Evolutionary conservation across 1,140 invertebrate genomes (phyloP).

Genomic region (Drosophila funebris): DNA sequence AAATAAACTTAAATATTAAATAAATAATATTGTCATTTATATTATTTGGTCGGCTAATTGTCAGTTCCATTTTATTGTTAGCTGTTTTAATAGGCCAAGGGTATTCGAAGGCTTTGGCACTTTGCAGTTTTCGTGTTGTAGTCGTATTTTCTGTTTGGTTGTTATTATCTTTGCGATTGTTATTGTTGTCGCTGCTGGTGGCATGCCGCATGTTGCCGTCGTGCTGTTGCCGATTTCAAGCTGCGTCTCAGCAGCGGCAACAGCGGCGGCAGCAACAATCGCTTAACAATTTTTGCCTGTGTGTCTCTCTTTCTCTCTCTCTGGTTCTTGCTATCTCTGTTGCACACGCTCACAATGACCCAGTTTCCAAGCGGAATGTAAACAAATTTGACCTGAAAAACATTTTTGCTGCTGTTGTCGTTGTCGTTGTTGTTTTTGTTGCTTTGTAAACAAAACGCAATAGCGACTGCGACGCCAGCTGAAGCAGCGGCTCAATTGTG

Average conservation of each 20-base stretch:
- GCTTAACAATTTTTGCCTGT: constrained; percentile 39
- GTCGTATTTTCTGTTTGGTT: constrained; percentile 1
- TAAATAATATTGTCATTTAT: neutral
- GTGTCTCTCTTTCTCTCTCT: neutral
- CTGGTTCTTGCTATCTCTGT: constrained; percentile 34
- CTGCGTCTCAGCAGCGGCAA: constrained; percentile 52
- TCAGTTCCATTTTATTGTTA: neutral
- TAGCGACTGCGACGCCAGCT: constrained; percentile 41
- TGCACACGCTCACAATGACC: constrained; percentile 73
- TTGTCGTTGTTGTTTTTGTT: constrained; percentile 39
- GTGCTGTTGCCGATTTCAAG: constrained; percentile 59
- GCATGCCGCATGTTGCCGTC: constrained; percentile 62
- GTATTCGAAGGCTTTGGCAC: constrained; percentile 6
- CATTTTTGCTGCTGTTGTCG: constrained; percentile 32
- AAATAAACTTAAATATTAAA: too few species aligned
- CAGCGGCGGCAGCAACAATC: constrained; percentile 47
- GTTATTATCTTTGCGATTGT: constrained; percentile 28
- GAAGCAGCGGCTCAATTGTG: constrained; percentile 46
- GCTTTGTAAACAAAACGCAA: constrained; percentile 75
- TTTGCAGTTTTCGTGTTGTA: constrained; percentile 14
- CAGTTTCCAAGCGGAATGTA: constrained; percentile 80
- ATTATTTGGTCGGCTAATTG: neutral
- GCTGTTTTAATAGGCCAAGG: constrained; percentile 10
- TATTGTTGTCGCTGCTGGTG: constrained; percentile 50
- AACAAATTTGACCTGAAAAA: constrained; percentile 82